Percentiles rank a stretch among this genome's conserved stretches.
phyloP scores from a whole-genome alignment of 2,113 vertebrate genomes.

The Oryzias celebensis region DNA sequence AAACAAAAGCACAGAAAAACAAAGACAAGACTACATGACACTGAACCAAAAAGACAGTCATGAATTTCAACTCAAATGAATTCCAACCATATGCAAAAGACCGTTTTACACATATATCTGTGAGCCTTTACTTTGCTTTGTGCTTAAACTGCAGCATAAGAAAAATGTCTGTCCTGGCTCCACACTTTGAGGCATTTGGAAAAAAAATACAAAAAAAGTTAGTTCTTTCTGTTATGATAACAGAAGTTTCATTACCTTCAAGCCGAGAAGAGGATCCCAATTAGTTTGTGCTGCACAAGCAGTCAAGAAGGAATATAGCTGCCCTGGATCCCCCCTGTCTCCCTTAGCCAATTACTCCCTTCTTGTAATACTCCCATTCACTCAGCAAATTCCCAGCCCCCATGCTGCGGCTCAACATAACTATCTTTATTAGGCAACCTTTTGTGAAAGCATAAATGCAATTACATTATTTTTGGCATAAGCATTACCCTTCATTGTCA shows the following conservation, averaged over 20 bases:
- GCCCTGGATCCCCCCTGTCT: conserved; percentile 47
- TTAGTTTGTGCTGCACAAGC: conserved; percentile 68
- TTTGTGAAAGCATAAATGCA: conserved; percentile 46
- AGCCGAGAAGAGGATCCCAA: conserved; percentile 61
- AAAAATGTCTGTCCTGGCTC: conserved; percentile 20
- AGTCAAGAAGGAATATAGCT: conserved; percentile 37
- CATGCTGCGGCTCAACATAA: conserved; percentile 18
- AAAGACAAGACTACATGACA: not conserved
- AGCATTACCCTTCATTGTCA: conserved; percentile 23
- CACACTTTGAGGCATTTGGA: conserved; percentile 35
- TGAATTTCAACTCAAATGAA: not conserved
- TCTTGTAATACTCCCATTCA: conserved; percentile 42
- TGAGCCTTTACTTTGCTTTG: not conserved
- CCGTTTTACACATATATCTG: not conserved
- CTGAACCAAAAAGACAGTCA: not conserved
- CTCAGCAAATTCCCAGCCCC: conserved; percentile 26
- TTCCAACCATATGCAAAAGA: not conserved
- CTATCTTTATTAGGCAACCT: conserved; percentile 44
- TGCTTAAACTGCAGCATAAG: conserved; percentile 11
- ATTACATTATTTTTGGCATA: conserved; percentile 34
- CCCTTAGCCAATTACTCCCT: conserved; percentile 64
- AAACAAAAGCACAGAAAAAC: not conserved
- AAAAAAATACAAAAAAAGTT: conserved; percentile 69
- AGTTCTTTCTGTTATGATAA: conserved; percentile 55
- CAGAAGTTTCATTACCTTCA: conserved; percentile 61